Evolutionary conservation across 2,113 vertebrate genomes (phyloP).

Genomic region (Microcebus griseorufus): DNA sequence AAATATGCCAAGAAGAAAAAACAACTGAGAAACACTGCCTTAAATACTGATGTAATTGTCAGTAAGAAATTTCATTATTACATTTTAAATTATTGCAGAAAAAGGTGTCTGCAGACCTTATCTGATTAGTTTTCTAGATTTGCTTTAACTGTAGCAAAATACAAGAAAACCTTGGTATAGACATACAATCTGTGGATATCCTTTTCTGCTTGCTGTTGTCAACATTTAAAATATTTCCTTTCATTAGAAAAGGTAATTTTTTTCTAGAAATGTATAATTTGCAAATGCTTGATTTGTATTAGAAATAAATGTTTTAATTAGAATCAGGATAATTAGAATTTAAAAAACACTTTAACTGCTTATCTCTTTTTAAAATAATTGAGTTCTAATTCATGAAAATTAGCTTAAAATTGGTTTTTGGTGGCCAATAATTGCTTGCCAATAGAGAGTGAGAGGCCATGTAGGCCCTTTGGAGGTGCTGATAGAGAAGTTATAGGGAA

Average conservation of each 20-base stretch:
- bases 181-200: not conserved
- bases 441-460: not conserved
- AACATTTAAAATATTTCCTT: not conserved
- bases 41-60: not conserved
- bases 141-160: not conserved
- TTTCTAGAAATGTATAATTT: not conserved
- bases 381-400: not conserved
- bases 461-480: not conserved
- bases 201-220: not conserved
- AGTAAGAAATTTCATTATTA: not conserved
- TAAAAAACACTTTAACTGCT: not conserved
- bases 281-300: not conserved
- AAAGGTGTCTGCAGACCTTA: not conserved
- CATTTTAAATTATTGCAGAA: not conserved
- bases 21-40: not conserved
- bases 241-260: not conserved
- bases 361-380: not conserved
- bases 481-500: not conserved
- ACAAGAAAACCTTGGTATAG: not conserved
- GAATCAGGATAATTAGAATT: not conserved
- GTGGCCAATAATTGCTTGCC: not conserved
- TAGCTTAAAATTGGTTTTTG: not conserved
- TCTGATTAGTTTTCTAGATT: not conserved
- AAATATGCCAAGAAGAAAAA: not conserved
- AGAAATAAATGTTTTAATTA: constrained; percentile 15